A percentile compares a stretch with the other conserved stretches of the same genome.
phyloP scores from a whole-genome alignment of 2,888 invertebrate species.

The Callimorpha dominula region DNA sequence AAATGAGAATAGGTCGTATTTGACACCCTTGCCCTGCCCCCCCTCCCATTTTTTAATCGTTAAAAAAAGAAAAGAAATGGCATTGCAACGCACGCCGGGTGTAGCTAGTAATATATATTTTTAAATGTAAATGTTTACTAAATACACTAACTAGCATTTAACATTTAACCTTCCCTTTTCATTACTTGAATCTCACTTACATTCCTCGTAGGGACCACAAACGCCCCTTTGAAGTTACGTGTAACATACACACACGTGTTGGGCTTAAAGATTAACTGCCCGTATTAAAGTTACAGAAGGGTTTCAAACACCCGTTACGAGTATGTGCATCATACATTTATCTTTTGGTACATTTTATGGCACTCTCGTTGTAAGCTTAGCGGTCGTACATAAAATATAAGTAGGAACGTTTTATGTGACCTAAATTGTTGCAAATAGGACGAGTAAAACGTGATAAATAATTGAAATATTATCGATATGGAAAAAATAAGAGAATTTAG shows the following conservation, averaged over 20 bases:
- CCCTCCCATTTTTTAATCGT: too few species aligned
- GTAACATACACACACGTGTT: constrained; percentile 6
- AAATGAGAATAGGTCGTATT: too few species aligned
- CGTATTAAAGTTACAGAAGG: constrained; percentile 26
- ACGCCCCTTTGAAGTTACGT: constrained; percentile 10
- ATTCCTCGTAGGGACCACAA: constrained; percentile 7
- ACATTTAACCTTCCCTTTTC: constrained; percentile 7
- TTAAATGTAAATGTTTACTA: background rate
- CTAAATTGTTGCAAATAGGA: background rate
- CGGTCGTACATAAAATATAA: constrained; percentile 12
- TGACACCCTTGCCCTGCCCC: too few species aligned
- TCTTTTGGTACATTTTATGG: constrained; percentile 38
- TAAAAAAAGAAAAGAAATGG: too few species aligned
- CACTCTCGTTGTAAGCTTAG: constrained; percentile 19
- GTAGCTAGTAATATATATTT: background rate
- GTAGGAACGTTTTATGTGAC: constrained; percentile 9
- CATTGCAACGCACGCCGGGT: too few species aligned
- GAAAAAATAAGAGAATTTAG: background rate
- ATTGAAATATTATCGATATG: background rate
- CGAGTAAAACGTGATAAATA: background rate
- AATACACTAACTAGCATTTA: background rate
- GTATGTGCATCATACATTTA: constrained; percentile 26
- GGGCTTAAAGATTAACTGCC: constrained; percentile 35
- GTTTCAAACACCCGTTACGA: constrained; percentile 32
- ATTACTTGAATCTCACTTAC: constrained; percentile 12